phyloP scores from a whole-genome alignment of 2,797 vertebrate genomes.

The Lepus townsendii region DNA sequence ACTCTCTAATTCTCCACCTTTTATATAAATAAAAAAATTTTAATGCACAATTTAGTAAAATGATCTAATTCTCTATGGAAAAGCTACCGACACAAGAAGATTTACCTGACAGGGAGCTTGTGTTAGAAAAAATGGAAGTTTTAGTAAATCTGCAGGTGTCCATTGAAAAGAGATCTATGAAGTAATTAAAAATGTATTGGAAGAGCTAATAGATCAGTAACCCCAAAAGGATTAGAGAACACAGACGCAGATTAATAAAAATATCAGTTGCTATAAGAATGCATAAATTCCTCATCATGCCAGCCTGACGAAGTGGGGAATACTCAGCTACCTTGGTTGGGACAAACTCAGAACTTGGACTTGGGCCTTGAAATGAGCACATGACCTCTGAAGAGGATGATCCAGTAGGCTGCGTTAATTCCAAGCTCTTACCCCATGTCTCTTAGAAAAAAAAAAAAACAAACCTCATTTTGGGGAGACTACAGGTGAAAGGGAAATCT shows the following conservation, averaged over 20 bases:
- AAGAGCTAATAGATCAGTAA: conserved; percentile 46
- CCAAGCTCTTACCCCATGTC: conserved; percentile 14
- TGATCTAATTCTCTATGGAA: conserved; percentile 33
- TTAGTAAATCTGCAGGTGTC: conserved; percentile 21
- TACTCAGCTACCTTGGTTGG: conserved; percentile 88
- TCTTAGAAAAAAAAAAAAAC: neutral
- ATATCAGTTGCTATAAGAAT: conserved; percentile 73
- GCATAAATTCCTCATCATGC: conserved; percentile 69
- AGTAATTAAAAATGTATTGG: conserved; percentile 53
- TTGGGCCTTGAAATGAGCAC: conserved; percentile 86
- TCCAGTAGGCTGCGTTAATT: conserved; percentile 83
- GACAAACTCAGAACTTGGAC: conserved; percentile 87
- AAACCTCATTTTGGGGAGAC: conserved; percentile 17
- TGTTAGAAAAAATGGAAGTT: conserved; percentile 27
- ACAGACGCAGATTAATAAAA: conserved; percentile 73
- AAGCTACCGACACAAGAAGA: conserved; percentile 23
- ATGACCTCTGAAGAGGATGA: conserved; percentile 84
- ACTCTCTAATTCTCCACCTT: too few species aligned
- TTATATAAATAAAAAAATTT: too few species aligned
- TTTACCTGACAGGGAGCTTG: conserved; percentile 40
- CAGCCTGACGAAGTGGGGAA: conserved; percentile 85
- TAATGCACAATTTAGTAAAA: conserved; percentile 52
- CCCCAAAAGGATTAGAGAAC: conserved; percentile 9
- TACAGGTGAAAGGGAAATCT: conserved; percentile 74
- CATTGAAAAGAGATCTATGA: neutral